Base-by-base conservation (phyloP, 2,113 vertebrate species). In the Eleginops maclovinus region DNA sequence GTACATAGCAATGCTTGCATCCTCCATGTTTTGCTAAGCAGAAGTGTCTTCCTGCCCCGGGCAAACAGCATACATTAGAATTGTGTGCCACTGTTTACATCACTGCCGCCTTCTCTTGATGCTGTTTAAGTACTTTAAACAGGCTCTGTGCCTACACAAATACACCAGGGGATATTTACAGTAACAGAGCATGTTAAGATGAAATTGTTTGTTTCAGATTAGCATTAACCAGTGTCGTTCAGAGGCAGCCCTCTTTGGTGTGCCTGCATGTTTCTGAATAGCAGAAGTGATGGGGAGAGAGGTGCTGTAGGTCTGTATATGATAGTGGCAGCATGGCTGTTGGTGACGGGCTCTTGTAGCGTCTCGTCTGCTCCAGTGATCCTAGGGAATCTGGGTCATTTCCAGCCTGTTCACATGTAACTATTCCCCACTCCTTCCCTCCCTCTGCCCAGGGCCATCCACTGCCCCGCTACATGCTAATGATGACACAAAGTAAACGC, bases 301-400 rank as follows among this genome's bases (percentile, higher is more conserved):
- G 84, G 84, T 85, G 70, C 51, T 62, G 68, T 60, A 72, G 72
- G 76, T 85, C 66, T 72, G 83, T 40, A 71, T 73, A 82, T 83
- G 84, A 83, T 66, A 77, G 89, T 85, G 78, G 66, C 79, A 90
- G 81, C 62, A 84, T 77, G 82, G 85, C 90, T 83, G 88, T 89
- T 82, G 89, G 88, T 90, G 90, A 90, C 91, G 81, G 85, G 79
- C 89, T 87, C 85, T 84, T 86, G 87, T 88, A 87, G 78, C 50
- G 89, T 93, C 89, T 89, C 83, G 82, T 90, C 91, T 93, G 93
- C 91, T 91, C 90, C 89, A 89, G 83, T 92, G 93, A 92, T 93
- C 91, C 81, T 41, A 50, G 87, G 91, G 92, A 94, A 95, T 93
- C 93, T 95, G 93, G 94, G 94, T 93, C 94, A 95, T 87, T 92